Base-by-base conservation (phyloP, 2,113 vertebrate genomes). In the Microtus ochrogaster region DNA sequence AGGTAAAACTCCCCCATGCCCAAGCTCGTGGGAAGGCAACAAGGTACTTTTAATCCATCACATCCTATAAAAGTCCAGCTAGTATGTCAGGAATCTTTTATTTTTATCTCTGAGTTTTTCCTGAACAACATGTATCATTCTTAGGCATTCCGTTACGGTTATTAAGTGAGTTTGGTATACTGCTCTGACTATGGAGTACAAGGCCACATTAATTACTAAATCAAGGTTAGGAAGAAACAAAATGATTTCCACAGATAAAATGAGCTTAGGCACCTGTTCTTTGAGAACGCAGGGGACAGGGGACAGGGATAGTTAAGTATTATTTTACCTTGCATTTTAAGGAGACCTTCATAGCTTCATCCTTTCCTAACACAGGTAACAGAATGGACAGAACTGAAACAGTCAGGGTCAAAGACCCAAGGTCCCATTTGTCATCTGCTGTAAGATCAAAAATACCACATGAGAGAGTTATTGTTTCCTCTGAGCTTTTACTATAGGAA, bases 401-500 rank as follows among this genome's bases (percentile, higher is more conserved):
- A 74, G 41, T 95, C 55, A 82, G 89, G 41, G 30, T 33, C 47
- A 93, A 88, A 92, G 26, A 81, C 87, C 3, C 78, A 88, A 28
- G 13, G 41, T 84, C 79, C 12, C 24, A n/a, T 58, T 93, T 76
- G 68, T 49, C 74, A 58, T 73, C 21, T 5, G 70, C 78, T 28
- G 39, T 84, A 74, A 93, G 87, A 39, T 49, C 83, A 95, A 94
- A 89, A 91, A 17, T 1, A 1, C 24, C 78, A 76, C n/a, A 8
- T 10, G 5, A 76, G 14, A 77, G 77, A 92, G 90, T 28, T 84
- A 13, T 36, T 87, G 39, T 87, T 93, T 78, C 36, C 26, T 68
- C 28, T 66, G 41, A 92, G 76, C 26, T 94, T 95, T 79, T 90
- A 95, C 88, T 41, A 88, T n/a, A 66, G 22, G 41, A 91, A 84